Percentiles rank a stretch among this genome's conserved stretches.
These are phyloP conservation scores for Arothron firmamentum DNA, from an alignment of 2,113 vertebrate species.

Conservation along the genomic window DNA sequence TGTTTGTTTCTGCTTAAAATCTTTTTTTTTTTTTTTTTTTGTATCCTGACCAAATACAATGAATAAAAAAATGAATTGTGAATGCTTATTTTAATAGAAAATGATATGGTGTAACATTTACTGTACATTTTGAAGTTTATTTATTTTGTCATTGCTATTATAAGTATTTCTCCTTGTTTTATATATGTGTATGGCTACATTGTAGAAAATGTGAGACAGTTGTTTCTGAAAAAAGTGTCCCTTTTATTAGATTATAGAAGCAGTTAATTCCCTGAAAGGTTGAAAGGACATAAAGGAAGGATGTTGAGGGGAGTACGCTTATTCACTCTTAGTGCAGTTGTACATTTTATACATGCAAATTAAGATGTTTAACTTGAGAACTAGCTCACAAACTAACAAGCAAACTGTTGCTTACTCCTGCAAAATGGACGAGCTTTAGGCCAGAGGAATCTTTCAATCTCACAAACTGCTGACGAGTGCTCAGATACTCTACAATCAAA, in stretches of 20 bases:
- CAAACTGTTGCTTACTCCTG: too few species aligned
- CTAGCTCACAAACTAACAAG: too few species aligned
- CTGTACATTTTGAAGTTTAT: slow-evolving; percentile 61
- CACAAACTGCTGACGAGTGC: too few species aligned
- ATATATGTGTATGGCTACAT: slow-evolving; percentile 29
- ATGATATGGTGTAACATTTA: slow-evolving; percentile 32
- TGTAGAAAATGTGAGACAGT: slow-evolving; percentile 35
- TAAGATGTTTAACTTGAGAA: too few species aligned
- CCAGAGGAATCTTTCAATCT: too few species aligned
- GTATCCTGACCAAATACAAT: slow-evolving; percentile 56
- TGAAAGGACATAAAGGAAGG: neutral
- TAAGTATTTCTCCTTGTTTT: neutral
- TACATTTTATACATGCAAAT: too few species aligned
- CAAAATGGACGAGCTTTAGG: too few species aligned
- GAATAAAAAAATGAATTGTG: slow-evolving; percentile 29
- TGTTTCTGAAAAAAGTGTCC: slow-evolving; percentile 20
- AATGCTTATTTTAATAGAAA: slow-evolving; percentile 38
- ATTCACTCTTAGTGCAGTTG: slow-evolving; percentile 13
- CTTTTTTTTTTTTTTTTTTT: slow-evolving; percentile 32
- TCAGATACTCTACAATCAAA: too few species aligned
- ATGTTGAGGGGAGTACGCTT: slow-evolving; percentile 6
- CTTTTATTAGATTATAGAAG: slow-evolving; percentile 31
- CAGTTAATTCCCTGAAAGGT: slow-evolving; percentile 20
- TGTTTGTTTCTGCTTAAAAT: slow-evolving; percentile 12
- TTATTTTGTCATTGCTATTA: slow-evolving; percentile 60